phyloP scores from a whole-genome alignment of 2,888 invertebrate species.

The Bruchidius siliquastri region DNA sequence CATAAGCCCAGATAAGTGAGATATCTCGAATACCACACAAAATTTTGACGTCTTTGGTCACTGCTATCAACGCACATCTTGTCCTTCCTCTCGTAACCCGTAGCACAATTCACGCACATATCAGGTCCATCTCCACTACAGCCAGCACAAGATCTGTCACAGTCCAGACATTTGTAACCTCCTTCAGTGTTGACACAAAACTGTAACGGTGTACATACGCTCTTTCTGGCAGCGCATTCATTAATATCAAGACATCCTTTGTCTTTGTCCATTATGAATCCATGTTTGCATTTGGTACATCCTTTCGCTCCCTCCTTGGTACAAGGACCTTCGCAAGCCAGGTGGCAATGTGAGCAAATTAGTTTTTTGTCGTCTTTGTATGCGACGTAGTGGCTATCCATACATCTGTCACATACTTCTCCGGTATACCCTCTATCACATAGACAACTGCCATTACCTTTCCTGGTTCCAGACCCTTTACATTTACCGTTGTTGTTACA shows the following conservation, averaged over 20 bases:
- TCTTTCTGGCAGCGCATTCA: conserved; percentile 64
- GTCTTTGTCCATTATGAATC: conserved; percentile 69
- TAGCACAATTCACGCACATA: conserved; percentile 78
- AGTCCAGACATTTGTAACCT: conserved; percentile 73
- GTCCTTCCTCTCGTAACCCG: conserved; percentile 65
- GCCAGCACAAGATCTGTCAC: conserved; percentile 78
- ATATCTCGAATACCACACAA: conserved; percentile 65
- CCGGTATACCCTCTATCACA: conserved; percentile 83
- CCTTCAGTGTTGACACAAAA: conserved; percentile 90
- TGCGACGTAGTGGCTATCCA: conserved; percentile 65
- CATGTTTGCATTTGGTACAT: conserved; percentile 62
- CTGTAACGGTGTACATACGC: conserved; percentile 59
- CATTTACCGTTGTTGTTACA: conserved; percentile 79
- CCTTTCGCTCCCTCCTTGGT: conserved; percentile 65
- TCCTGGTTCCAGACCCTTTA: conserved; percentile 81
- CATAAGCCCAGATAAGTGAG: conserved; percentile 81
- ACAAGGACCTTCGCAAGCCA: conserved; percentile 73
- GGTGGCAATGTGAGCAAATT: conserved; percentile 74
- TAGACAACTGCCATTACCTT: conserved; percentile 86
- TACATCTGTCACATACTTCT: conserved; percentile 73
- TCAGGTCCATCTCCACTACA: conserved; percentile 90
- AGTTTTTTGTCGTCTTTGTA: conserved; percentile 71
- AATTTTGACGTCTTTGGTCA: conserved; percentile 52
- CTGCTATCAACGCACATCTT: conserved; percentile 68
- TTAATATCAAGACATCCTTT: conserved; percentile 80